A percentile compares a stretch with the other conserved stretches of the same genome.
These are phyloP conservation scores for Stenchaetothrips biformis DNA, from an alignment of 2,888 invertebrate genomes.

Conservation along the genomic window DNA sequence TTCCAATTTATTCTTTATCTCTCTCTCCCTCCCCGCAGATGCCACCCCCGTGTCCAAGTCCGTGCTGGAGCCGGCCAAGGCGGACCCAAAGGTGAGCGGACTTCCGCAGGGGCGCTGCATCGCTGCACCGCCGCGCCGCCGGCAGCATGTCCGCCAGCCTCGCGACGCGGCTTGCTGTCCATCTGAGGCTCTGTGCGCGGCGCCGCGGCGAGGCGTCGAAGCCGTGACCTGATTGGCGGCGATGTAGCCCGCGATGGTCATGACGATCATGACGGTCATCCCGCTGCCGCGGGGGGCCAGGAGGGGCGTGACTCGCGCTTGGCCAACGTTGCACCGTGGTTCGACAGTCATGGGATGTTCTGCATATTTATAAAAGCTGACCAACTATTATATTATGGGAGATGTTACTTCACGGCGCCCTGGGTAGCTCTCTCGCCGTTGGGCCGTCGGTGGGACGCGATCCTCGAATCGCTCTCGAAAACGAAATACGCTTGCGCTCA, in stretches of 20 bases:
- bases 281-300: neutral
- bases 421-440: too few relatives aligned
- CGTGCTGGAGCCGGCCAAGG: conserved; percentile 30
- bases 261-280: neutral
- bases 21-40: conserved; percentile 30
- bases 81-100: conserved; percentile 38
- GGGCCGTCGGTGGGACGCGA: too few relatives aligned
- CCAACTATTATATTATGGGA: too few relatives aligned
- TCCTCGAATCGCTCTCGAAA: too few relatives aligned
- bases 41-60: conserved; percentile 34
- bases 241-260: neutral
- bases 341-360: too few relatives aligned
- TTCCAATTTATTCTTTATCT: neutral
- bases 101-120: conserved; percentile 36
- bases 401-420: too few relatives aligned
- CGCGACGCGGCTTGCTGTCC: conserved; percentile 45
- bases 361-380: too few relatives aligned
- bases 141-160: too few relatives aligned
- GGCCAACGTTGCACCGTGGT: neutral
- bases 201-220: conserved; percentile 41
- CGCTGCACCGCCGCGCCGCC: conserved; percentile 38
- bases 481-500: neutral
- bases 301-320: neutral
- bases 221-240: conserved; percentile 44
- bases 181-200: conserved; percentile 43